These are phyloP conservation scores for Zygogramma bicolorata DNA, from an alignment of 2,888 invertebrate genomes.

Conservation along the genomic window DNA sequence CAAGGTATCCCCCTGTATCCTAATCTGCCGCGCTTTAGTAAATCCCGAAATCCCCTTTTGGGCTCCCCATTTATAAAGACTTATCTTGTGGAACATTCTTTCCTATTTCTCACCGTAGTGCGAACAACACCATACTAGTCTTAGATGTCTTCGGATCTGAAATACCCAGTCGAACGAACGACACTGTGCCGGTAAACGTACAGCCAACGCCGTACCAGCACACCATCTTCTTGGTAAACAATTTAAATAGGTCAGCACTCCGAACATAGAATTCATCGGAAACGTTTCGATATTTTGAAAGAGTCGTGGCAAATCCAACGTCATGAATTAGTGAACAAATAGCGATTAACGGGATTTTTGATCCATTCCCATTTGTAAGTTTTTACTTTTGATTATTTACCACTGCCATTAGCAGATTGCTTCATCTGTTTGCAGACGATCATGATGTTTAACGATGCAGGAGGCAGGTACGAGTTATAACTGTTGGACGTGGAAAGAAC, in stretches of 20 bases:
- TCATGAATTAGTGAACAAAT: slow-evolving; percentile 14
- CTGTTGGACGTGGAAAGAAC: not conserved
- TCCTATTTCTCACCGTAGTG: too few species aligned
- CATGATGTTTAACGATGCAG: not conserved
- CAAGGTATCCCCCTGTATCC: too few species aligned
- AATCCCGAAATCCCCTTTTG: too few species aligned
- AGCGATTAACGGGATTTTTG: not conserved
- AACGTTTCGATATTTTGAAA: slow-evolving; percentile 23
- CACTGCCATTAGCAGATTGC: slow-evolving; percentile 1
- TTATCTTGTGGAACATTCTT: too few species aligned
- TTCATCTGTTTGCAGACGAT: not conserved
- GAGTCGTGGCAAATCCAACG: slow-evolving; percentile 6
- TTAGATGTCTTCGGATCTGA: too few species aligned
- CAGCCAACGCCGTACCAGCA: slow-evolving; percentile 25
- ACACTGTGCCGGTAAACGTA: slow-evolving; percentile 29
- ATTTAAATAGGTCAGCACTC: slow-evolving; percentile 42
- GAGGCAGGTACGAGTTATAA: too few species aligned
- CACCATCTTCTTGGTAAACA: slow-evolving; percentile 36
- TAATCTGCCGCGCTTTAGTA: too few species aligned
- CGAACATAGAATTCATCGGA: slow-evolving; percentile 36
- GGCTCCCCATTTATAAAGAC: too few species aligned
- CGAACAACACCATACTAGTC: too few species aligned
- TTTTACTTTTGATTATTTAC: slow-evolving; percentile 5
- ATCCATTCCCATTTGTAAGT: not conserved
- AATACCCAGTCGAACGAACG: not conserved